Conservation (phyloP, 2,113 vertebrate genomes). For the Motacilla tschutschensis region DNA sequence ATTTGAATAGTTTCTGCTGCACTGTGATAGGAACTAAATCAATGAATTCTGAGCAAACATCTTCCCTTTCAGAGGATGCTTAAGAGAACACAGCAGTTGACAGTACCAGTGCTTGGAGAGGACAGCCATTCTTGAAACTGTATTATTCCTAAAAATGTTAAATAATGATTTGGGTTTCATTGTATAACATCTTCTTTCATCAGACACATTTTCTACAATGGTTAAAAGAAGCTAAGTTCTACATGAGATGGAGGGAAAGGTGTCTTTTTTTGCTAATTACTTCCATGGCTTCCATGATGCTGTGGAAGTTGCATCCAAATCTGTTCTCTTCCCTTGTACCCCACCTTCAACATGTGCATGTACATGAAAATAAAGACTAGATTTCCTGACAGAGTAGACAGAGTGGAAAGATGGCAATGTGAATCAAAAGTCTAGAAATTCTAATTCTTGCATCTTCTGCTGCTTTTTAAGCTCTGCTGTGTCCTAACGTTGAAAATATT, state of each 20-base stretch:
- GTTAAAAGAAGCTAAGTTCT: background rate
- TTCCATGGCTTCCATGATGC: background rate
- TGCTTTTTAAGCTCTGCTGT: background rate
- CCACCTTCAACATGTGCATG: background rate
- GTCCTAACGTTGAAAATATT: background rate
- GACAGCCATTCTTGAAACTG: background rate
- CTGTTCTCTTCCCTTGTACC: background rate
- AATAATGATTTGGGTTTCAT: background rate
- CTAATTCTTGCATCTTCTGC: background rate
- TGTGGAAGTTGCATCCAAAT: background rate
- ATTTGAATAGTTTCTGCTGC: conserved; percentile 42
- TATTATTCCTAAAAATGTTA: background rate
- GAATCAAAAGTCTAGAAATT: background rate
- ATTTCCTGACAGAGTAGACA: background rate
- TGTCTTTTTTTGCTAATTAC: background rate
- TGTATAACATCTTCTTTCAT: background rate
- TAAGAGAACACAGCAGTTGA: background rate
- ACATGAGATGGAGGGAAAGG: background rate
- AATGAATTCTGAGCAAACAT: background rate
- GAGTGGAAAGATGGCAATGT: background rate
- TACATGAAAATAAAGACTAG: background rate
- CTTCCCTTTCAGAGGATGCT: background rate
- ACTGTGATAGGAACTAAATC: background rate
- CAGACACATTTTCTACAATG: rapidly evolving
- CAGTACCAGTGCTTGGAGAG: background rate